These are phyloP conservation scores for Rynchops niger DNA, from an alignment of 2,113 vertebrate genomes.

Conservation along the genomic window DNA sequence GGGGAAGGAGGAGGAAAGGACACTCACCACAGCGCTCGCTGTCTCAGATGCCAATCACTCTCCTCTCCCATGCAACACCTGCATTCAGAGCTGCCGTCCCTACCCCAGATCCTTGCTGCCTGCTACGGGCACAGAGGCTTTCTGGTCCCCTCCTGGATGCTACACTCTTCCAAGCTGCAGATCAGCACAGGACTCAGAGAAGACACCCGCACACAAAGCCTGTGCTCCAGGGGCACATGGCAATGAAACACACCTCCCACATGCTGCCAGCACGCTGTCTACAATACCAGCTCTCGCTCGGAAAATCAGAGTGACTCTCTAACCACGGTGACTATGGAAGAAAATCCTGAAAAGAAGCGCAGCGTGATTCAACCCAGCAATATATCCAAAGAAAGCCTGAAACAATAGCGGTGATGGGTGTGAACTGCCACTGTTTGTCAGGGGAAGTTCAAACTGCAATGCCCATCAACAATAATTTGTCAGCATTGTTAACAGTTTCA, in stretches of 20 bases:
- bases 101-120: neutral
- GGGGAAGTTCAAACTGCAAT: neutral
- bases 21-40: neutral
- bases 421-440: neutral
- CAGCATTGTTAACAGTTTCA: slow-evolving; percentile 31
- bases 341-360: neutral
- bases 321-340: neutral
- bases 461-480: neutral
- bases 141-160: neutral
- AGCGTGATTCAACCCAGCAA: neutral
- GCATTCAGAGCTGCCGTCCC: neutral
- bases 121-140: accelerated
- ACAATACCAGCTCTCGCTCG: neutral
- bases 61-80: neutral
- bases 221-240: slow-evolving; percentile 36
- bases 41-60: neutral
- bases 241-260: slow-evolving; percentile 25
- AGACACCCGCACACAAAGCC: neutral
- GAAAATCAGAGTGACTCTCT: neutral
- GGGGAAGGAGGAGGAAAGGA: neutral
- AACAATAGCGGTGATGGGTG: neutral
- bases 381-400: neutral
- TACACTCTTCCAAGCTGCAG: neutral
- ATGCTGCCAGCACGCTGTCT: slow-evolving; percentile 5
- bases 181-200: neutral